Percentiles rank a stretch among this genome's conserved stretches.
Conservation (phyloP, 2,113 vertebrate species). For the Pseudonaja textilis region DNA sequence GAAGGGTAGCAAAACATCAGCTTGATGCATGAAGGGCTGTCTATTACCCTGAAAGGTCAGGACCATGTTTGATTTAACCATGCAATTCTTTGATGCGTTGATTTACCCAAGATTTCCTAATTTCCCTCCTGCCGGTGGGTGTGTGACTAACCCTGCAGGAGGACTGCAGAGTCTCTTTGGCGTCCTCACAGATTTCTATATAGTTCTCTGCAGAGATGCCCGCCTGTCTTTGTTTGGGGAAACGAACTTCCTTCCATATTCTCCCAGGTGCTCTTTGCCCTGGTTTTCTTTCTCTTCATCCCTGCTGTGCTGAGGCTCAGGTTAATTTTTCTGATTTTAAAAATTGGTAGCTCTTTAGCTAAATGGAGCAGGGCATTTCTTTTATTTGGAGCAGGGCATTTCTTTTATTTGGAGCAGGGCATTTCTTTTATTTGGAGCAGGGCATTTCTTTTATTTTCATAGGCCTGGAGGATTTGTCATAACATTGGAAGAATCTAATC, state of each 20-base stretch:
- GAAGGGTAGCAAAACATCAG: background rate
- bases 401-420: no score
- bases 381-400: background rate
- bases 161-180: background rate
- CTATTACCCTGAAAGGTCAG: background rate
- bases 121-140: background rate
- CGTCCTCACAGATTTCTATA: background rate
- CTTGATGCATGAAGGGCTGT: background rate
- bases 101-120: background rate
- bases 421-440: background rate
- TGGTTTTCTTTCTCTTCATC: background rate
- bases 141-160: constrained; percentile 2
- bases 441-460: background rate
- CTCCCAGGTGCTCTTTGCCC: background rate
- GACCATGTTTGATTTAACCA: background rate
- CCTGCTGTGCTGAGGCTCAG: background rate
- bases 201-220: background rate
- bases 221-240: background rate
- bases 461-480: background rate
- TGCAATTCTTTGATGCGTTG: background rate
- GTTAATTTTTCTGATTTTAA: background rate
- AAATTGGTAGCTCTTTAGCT: background rate
- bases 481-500: background rate
- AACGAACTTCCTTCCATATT: background rate
- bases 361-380: no score